These are phyloP conservation scores for Alethe diademata DNA, from an alignment of 2,113 vertebrate species.

Conservation along the genomic window DNA sequence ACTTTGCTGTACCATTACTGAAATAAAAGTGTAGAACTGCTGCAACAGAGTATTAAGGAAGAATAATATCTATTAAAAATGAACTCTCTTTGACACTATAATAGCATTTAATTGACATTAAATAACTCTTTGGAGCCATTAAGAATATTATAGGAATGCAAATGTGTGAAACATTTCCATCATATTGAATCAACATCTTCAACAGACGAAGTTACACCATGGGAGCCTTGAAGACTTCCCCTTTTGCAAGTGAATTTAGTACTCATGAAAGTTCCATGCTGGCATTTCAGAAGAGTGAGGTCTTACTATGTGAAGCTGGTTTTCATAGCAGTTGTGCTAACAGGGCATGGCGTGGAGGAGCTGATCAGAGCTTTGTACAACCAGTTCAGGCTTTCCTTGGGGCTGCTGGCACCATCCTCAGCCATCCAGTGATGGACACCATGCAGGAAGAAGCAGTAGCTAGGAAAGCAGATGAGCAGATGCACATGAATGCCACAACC, in stretches of 20 bases:
- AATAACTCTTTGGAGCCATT: slow-evolving; percentile 19
- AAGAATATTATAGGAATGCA: slow-evolving; percentile 28
- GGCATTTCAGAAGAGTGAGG: neutral
- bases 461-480: neutral
- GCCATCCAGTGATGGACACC: no score
- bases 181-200: slow-evolving; percentile 58
- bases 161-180: slow-evolving; percentile 51
- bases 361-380: neutral
- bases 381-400: neutral
- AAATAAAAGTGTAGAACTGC: neutral
- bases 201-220: neutral
- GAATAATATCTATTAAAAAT: slow-evolving; percentile 34
- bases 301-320: neutral
- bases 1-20: neutral
- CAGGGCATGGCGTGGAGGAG: neutral
- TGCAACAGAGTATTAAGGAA: slow-evolving; percentile 40
- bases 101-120: slow-evolving; percentile 62
- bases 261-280: neutral
- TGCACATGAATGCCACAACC: neutral
- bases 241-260: neutral
- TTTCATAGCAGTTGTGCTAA: neutral
- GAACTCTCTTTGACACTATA: slow-evolving; percentile 51
- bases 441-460: neutral
- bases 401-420: neutral
- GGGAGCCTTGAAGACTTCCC: neutral